phyloP scores from a whole-genome alignment of 2,888 invertebrate species.

The Trichacis sp. region DNA sequence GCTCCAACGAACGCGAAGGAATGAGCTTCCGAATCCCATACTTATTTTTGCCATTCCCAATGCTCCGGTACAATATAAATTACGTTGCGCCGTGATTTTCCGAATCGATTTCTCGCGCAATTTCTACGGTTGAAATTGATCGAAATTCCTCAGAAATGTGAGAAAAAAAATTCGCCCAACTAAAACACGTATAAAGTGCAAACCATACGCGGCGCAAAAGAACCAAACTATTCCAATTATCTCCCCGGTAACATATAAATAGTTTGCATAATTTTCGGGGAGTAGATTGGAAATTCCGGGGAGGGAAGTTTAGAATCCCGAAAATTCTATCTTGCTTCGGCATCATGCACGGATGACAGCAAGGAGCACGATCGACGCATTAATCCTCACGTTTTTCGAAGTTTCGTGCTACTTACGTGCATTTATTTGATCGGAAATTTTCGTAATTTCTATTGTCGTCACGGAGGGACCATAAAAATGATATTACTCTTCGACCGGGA shows the following conservation, averaged over 20 bases:
- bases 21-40: neutral
- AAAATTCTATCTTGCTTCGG: neutral
- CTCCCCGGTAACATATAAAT: neutral
- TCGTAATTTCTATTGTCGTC: slow-evolving; percentile 56
- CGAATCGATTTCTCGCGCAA: too few species aligned
- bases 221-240: slow-evolving; percentile 2
- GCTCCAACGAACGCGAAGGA: neutral
- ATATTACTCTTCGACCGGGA: slow-evolving; percentile 20
- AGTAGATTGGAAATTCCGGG: slow-evolving; percentile 7
- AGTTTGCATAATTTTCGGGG: slow-evolving; percentile 4
- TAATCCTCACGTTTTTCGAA: slow-evolving; percentile 1
- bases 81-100: too few species aligned
- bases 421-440: slow-evolving; percentile 52
- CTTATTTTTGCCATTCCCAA: neutral
- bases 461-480: slow-evolving; percentile 48
- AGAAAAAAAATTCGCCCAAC: too few species aligned
- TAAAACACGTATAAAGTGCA: neutral
- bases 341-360: slow-evolving; percentile 3
- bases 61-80: neutral
- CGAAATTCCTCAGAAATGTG: too few species aligned
- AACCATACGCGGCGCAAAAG: neutral
- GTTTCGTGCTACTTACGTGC: slow-evolving; percentile 29
- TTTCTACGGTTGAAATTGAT: too few species aligned
- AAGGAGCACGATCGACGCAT: neutral
- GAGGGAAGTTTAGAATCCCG: slow-evolving; percentile 4